A percentile compares a stretch with the other conserved stretches of the same genome.
These are phyloP conservation scores for Apis cerana DNA, from an alignment of 1,140 invertebrate genomes.

Conservation along the genomic window DNA sequence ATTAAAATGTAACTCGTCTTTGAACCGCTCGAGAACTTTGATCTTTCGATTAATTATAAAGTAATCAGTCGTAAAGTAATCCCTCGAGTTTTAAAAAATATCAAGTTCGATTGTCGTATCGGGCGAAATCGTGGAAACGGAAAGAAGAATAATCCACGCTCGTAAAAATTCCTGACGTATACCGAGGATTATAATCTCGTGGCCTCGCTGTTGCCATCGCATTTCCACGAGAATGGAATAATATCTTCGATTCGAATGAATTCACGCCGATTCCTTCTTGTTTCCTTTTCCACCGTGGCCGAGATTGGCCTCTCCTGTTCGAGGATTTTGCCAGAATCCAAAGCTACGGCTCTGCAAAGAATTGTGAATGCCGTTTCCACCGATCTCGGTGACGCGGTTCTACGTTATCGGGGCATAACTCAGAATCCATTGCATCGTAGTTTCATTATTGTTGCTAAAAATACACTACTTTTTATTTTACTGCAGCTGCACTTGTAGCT, in stretches of 20 bases:
- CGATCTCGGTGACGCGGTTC: background rate
- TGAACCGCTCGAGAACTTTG: background rate
- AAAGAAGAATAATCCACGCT: background rate
- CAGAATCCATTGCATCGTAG: background rate
- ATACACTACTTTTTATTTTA: background rate
- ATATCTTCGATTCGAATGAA: slow-evolving; percentile 32
- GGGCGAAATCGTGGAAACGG: background rate
- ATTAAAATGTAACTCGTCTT: too few species aligned
- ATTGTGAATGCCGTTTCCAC: background rate
- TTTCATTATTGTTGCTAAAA: slow-evolving; percentile 19
- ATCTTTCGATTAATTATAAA: background rate
- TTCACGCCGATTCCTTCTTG: slow-evolving; percentile 20
- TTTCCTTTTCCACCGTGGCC: slow-evolving; percentile 17
- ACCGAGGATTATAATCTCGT: slow-evolving; percentile 16
- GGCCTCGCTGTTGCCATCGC: background rate
- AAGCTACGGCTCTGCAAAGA: background rate
- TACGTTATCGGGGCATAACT: background rate
- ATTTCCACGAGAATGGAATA: slow-evolving; percentile 23
- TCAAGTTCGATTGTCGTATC: background rate
- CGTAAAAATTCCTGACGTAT: slow-evolving; percentile 18
- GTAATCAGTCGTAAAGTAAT: too few species aligned
- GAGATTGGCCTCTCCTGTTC: slow-evolving; percentile 6
- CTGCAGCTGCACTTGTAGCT: background rate
- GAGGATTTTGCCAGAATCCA: background rate
- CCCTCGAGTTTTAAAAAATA: background rate